phyloP scores from a whole-genome alignment of 2,888 invertebrate species.

The Cancer borealis region DNA sequence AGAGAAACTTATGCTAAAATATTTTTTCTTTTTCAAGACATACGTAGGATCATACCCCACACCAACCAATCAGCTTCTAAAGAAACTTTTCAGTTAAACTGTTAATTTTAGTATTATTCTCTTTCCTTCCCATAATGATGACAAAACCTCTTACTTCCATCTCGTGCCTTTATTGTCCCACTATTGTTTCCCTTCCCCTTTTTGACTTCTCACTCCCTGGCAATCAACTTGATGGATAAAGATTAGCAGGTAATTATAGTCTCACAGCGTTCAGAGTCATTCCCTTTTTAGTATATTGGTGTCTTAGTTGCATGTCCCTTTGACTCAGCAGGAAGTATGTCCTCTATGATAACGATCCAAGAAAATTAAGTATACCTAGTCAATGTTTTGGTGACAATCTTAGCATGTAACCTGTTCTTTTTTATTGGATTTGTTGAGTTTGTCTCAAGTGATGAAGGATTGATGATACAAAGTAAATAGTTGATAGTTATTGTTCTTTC shows the following conservation, averaged over 20 bases:
- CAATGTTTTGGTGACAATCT: background rate
- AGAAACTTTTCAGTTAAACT: slow-evolving; percentile 68
- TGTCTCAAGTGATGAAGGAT: background rate
- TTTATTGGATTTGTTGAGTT: background rate
- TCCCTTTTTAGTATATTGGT: background rate
- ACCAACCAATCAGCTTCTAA: slow-evolving; percentile 72
- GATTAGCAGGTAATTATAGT: slow-evolving; percentile 67
- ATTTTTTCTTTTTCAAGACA: slow-evolving; percentile 74
- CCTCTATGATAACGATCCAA: background rate
- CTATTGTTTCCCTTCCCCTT: slow-evolving; percentile 71
- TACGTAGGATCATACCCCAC: slow-evolving; percentile 75
- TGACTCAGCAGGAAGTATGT: background rate
- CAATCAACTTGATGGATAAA: slow-evolving; percentile 65
- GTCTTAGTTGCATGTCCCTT: slow-evolving; percentile 23
- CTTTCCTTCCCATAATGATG: slow-evolving; percentile 60
- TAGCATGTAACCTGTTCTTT: background rate
- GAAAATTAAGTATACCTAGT: background rate
- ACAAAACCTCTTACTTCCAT: slow-evolving; percentile 51
- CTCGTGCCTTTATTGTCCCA: slow-evolving; percentile 65
- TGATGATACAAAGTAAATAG: background rate
- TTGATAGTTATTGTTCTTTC: background rate
- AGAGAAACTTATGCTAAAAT: slow-evolving; percentile 65
- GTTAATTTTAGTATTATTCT: slow-evolving; percentile 61
- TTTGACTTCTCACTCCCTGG: slow-evolving; percentile 64
- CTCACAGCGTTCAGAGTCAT: background rate